Evolutionary conservation across 2,888 invertebrate species (phyloP), one percentile per base, ranked within the genome.

Genomic region (Yponomeuta plumbellus): DNA sequence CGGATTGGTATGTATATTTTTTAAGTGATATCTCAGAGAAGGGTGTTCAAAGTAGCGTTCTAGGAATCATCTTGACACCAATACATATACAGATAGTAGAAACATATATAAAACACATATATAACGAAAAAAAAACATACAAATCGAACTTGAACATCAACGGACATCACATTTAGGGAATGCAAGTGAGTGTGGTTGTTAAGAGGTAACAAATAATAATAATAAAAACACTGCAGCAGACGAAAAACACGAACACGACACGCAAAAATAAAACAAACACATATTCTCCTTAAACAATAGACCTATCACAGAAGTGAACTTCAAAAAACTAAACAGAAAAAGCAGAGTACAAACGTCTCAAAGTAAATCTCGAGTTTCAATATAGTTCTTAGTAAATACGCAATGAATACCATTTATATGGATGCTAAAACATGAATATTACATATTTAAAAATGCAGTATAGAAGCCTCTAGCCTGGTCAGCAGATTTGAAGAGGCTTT

Each of bases 101-200:
- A 74, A 75, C 71, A 69, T 68, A 70, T 69, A 66, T 66, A 65
- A 40, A 40, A 56, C 57, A 68, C 34, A 66, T 67, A 65, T 65
- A 67, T 67, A 69, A 58, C 39, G 22, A 44, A 66, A 66, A 66
- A 44, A 69, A 67, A 67, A 68, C 59, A 59, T 2, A 59, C 21
- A 34, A 34, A 52, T 52, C 44, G 5, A 52, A 4, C 17, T 52
- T 52, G 2, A 52, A 52, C 44, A 52, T 52, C 44, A 52, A 52
- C 44, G 44, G 44, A 69, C 20, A 68, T 79, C 78, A 87, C 77
- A 85, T 63, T 61, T 85, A 65, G 3, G 44, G 84, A 84, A 90
- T 91, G 90, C 90, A 90, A 81, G 88, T 90, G 90, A 90, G 90
- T 90, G 90, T 91, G 90, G 90, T 88, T 88, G 81, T 83, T 23